phyloP scores from a whole-genome alignment of 2,797 vertebrate species.

The Capromys pilorides region DNA sequence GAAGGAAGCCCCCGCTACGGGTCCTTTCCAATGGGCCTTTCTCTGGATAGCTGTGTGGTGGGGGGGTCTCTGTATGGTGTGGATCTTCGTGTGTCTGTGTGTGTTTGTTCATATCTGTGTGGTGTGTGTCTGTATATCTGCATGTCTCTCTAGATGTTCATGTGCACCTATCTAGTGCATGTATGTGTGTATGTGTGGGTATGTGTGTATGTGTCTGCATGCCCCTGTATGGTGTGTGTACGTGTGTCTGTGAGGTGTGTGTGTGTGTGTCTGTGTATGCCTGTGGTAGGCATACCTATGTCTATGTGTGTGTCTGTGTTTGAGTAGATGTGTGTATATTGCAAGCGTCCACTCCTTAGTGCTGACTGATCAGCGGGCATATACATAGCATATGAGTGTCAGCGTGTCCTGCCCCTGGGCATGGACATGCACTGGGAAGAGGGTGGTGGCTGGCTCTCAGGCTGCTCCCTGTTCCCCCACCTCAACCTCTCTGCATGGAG shows the following conservation, averaged over 20 bases:
- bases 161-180: not conserved
- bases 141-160: too few species aligned
- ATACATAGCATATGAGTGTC: accelerated
- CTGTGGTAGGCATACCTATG: not conserved
- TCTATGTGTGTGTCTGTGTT: not conserved
- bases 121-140: too few species aligned
- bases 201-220: too few species aligned
- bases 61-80: not conserved
- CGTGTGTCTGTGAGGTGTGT: not conserved
- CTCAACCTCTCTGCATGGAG: not conserved
- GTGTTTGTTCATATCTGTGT: not conserved
- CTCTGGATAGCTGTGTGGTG: not conserved
- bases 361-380: not conserved
- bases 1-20: not conserved
- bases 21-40: not conserved
- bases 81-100: not conserved
- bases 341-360: not conserved
- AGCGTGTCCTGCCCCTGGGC: not conserved
- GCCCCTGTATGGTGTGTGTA: not conserved
- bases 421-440: not conserved
- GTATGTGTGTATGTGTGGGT: not conserved
- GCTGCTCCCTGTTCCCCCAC: not conserved
- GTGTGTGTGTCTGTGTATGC: not conserved
- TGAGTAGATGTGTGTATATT: not conserved
- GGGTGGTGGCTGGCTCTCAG: not conserved